Percentiles rank a stretch among this genome's conserved stretches.
Conservation (phyloP, 2,797 vertebrate species). For the Pseudochaenichthys georgianus region DNA sequence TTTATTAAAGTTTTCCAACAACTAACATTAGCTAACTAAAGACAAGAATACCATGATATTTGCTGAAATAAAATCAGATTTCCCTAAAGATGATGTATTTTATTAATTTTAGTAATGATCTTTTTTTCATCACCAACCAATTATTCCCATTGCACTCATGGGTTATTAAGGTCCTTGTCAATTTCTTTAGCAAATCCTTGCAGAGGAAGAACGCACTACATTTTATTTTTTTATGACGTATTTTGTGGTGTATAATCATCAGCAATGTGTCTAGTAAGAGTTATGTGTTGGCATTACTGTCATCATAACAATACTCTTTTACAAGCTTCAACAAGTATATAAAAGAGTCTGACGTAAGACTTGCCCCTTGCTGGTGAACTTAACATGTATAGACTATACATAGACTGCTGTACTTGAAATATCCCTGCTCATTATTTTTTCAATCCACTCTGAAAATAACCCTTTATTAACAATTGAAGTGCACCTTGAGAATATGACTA, state of each 20-base stretch:
- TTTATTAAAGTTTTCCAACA: background rate
- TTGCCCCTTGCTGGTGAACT: background rate
- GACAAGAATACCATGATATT: background rate
- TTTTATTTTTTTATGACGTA: background rate
- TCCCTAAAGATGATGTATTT: background rate
- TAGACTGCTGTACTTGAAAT: slow-evolving; percentile 14
- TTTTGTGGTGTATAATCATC: background rate
- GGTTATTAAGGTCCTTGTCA: background rate
- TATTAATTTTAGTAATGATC: background rate
- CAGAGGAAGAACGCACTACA: background rate
- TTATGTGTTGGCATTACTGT: background rate
- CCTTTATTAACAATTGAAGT: slow-evolving; percentile 46
- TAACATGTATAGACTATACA: background rate
- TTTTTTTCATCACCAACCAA: background rate
- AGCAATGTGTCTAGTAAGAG: background rate
- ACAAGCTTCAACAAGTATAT: background rate
- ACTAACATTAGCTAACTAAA: background rate
- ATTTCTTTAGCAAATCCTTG: background rate
- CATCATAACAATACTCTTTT: background rate
- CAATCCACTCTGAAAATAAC: slow-evolving; percentile 38
- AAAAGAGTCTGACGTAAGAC: background rate
- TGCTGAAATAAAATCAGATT: background rate
- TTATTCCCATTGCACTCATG: background rate
- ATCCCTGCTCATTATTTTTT: slow-evolving; percentile 30
- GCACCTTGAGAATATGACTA: slow-evolving; percentile 60